Evolutionary conservation across 2,888 invertebrate genomes (phyloP), one percentile per base, ranked within the genome.

Genomic region (Drosophila picticornis): DNA sequence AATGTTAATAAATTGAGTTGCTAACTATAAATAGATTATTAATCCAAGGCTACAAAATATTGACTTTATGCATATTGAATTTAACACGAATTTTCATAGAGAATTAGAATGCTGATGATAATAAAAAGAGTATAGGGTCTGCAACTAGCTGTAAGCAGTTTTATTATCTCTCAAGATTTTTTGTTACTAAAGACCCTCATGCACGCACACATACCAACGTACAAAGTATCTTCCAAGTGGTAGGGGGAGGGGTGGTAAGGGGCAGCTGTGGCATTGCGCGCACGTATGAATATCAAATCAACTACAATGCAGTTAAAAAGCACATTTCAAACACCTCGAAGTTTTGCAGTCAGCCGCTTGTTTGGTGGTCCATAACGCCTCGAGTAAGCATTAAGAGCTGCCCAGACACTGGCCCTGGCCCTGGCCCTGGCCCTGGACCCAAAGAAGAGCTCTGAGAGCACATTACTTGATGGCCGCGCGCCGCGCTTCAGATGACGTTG

Each of bases 231-330:
- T 51, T 11, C 0, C 19, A 5, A 19, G 25, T 11, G 1, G 50
- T 19, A 27, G 16, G 25, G 25, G 36, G 22, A 51, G 43, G 31
- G 59, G 43, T 11, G 53, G 32, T 25, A 19, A 13, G 46, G 32
- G 46, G 51, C 36, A n/a, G 40, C 1, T 46, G 31, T n/a, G 51
- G 34, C 53, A 43, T 43, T 66, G 66, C 59, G 50, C 66, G 74
- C 73, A 82, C 72, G 74, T 88, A 88, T 81, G 83, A 80, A 85
- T 88, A 90, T 80, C 86, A 81, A 81, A 85, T 80, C 90, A 90
- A 87, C 86, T 81, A 83, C 80, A 90, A 83, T 87, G 87, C 90
- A 85, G 90, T 88, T 87, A 88, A 88, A 83, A 83, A 81, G 83
- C 88, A 74, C 80, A 88, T 88, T 90, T 81, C 75, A 81, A 87